Base-by-base conservation (phyloP, 2,797 vertebrate genomes). In the Cyclura pinguis region DNA sequence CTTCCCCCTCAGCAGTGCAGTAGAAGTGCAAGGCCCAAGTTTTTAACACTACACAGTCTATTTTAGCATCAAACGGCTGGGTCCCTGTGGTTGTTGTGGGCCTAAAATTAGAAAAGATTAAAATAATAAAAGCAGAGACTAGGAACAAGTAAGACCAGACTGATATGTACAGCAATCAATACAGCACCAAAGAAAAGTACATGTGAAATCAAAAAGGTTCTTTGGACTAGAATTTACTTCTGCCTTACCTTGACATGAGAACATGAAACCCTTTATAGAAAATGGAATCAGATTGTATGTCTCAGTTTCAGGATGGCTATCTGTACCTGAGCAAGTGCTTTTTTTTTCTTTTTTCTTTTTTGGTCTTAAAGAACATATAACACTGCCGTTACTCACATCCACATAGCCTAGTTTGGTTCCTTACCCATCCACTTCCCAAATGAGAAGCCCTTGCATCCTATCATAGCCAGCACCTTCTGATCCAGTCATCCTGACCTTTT, bases 61-160 rank as follows among this genome's bases (percentile, higher is more conserved):
- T 80, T 94, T 91, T 62, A 88, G 81, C 86, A n/a, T 85, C 89
- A 55, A 88, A 92, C 22, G 32, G 80, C 87, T 80, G 16, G 90
- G 18, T 85, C 9, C 20, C 87, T 89, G 64, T 42, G 91, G 78
- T 85, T 91, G 67, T 83, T 6, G 76, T 24, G 13, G n/a, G 72
- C 35, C 80, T 84, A 89, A 87, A 89, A 84, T 89, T 87, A 84
- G 80, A 81, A 13, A 42, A 73, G 88, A 73, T 87, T 89, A 87
- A 86, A 83, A 69, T n/a, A 89, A 87, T 69, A 89, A 92, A 20
- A 88, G 22, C 80, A 7, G 50, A 38, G 90, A 93, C 35, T n/a
- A 42, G 2, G 55, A 83, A n/a, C n/a, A 20, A 72, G 85, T 47
- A 91, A 92, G 83, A 84, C 67, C 87, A 90, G 92, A 35, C 0